Percentiles rank a stretch among this genome's conserved stretches.
Conservation (phyloP, 2,888 invertebrate species). For the Tiliacea aurago region DNA sequence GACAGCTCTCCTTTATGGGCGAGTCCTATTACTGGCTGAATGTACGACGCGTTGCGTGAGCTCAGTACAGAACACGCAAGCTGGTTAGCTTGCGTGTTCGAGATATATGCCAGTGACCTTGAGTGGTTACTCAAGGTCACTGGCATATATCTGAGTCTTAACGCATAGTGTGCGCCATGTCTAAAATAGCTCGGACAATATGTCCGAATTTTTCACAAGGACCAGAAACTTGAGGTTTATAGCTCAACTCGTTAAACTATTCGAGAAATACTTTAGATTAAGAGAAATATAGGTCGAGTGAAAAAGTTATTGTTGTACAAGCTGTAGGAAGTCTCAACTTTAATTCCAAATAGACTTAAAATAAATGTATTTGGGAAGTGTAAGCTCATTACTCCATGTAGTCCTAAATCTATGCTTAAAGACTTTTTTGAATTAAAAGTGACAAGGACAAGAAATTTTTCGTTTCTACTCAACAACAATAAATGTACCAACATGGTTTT, state of each 20-base stretch:
- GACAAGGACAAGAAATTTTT: background rate
- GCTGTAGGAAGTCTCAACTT: background rate
- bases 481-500: background rate
- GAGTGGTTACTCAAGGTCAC: too few relatives aligned
- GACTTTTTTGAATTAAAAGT: background rate
- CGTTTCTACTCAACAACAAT: too few relatives aligned
- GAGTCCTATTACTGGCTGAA: too few relatives aligned
- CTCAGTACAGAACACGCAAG: too few relatives aligned
- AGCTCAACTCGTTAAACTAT: slow-evolving; percentile 37
- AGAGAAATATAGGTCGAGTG: slow-evolving; percentile 29
- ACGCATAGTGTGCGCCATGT: background rate
- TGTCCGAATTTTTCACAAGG: slow-evolving; percentile 35
- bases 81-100: too few relatives aligned
- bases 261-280: slow-evolving; percentile 39
- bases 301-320: slow-evolving; percentile 16
- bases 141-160: too few relatives aligned
- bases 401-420: background rate
- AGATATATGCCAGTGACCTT: too few relatives aligned
- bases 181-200: slow-evolving; percentile 37
- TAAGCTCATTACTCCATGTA: background rate
- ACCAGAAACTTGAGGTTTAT: slow-evolving; percentile 45
- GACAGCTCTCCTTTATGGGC: too few relatives aligned
- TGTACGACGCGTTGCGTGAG: too few relatives aligned
- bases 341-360: background rate
- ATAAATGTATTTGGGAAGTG: background rate